Evolutionary conservation across 64 coral and sea anemone genomes (phyloP).

Genomic region (Stichodactyla helianthus): DNA sequence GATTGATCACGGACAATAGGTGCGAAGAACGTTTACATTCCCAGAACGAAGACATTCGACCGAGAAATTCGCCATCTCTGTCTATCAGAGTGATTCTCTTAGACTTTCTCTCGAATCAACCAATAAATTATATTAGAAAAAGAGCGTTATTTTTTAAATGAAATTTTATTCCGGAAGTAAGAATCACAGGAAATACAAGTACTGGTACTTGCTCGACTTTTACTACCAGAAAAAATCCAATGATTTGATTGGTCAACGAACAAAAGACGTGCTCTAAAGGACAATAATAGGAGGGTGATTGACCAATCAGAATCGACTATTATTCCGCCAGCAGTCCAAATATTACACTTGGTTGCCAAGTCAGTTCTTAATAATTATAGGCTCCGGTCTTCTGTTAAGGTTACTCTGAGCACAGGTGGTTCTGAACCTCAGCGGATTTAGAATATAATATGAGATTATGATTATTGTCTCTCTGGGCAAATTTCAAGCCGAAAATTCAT

Average conservation of each 20-base stretch:
- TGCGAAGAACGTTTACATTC: constrained; percentile 1
- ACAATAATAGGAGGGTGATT: constrained; percentile 17
- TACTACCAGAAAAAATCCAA: constrained; percentile 1
- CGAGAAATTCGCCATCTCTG: neutral
- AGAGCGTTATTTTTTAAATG: neutral
- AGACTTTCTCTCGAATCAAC: neutral
- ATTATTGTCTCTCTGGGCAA: constrained; percentile 65
- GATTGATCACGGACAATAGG: neutral
- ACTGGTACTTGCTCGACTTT: constrained; percentile 28
- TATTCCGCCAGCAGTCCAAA: constrained; percentile 49
- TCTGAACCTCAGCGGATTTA: constrained; percentile 51
- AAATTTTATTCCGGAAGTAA: neutral
- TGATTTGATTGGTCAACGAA: constrained; percentile 32
- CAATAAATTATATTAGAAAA: too few species aligned
- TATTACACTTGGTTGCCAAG: constrained; percentile 59
- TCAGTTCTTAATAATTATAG: neutral
- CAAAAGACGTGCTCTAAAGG: constrained; percentile 1
- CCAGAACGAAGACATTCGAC: neutral
- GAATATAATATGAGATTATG: constrained; percentile 76
- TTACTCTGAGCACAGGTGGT: constrained; percentile 57
- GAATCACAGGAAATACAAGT: constrained; percentile 26
- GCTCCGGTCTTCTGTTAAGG: constrained; percentile 15
- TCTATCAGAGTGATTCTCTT: neutral
- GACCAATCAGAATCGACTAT: constrained; percentile 43
- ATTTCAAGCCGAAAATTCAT: constrained; percentile 64